Evolutionary conservation across 2,797 vertebrate genomes (phyloP).

Genomic region (Stomatorhinus walkeri): DNA sequence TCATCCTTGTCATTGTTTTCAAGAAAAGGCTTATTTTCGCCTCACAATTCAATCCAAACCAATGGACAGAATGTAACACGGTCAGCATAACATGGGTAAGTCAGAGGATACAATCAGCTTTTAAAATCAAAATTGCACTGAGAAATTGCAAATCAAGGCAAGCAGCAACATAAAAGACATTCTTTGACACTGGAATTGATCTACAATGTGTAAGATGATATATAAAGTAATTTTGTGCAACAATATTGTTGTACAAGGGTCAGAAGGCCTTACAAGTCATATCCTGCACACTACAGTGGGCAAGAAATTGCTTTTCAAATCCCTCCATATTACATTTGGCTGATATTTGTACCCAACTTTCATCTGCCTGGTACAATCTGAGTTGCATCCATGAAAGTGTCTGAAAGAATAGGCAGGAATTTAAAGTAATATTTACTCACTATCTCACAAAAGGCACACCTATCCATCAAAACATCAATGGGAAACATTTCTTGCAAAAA

Average conservation of each 20-base stretch:
- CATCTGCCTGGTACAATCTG: conserved; percentile 11
- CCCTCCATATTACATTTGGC: conserved; percentile 14
- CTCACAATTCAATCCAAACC: background rate
- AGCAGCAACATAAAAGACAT: conserved; percentile 19
- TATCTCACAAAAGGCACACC: conserved; percentile 10
- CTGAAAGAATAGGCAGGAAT: conserved; percentile 6
- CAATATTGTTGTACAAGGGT: conserved; percentile 12
- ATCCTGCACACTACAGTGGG: conserved; percentile 18
- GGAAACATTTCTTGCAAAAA: conserved; percentile 7
- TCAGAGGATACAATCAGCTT: conserved; percentile 2
- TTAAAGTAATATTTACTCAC: conserved; percentile 15
- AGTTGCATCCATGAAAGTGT: conserved; percentile 1
- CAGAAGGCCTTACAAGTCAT: conserved; percentile 18
- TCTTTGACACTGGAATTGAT: background rate
- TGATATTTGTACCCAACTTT: conserved; percentile 9
- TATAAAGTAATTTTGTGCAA: conserved; percentile 22
- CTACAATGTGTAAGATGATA: conserved; percentile 12
- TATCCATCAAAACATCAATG: conserved; percentile 20
- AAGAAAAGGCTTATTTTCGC: background rate
- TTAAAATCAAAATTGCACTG: conserved; percentile 14
- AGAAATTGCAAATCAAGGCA: background rate
- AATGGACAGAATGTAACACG: background rate
- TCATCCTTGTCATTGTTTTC: conserved; percentile 13
- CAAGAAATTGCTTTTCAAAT: conserved; percentile 25
- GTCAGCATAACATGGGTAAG: background rate